Conservation (phyloP, 1,140 invertebrate genomes). For the Drosophila albomicans region DNA sequence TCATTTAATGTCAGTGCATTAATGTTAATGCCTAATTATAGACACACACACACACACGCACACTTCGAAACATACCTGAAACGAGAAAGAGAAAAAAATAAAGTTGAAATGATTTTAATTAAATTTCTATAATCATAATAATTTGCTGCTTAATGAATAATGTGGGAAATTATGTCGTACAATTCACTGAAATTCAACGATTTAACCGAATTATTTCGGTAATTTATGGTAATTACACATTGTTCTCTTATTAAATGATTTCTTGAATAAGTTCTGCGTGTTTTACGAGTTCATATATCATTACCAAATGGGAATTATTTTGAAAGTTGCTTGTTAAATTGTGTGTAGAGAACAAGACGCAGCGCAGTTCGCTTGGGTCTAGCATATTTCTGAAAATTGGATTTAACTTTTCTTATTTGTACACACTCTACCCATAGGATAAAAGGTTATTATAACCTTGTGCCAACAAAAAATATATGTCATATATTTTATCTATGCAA, state of each 20-base stretch:
- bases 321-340: neutral
- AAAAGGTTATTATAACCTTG: too few species aligned
- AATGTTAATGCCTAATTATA: constrained; percentile 42
- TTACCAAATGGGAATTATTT: neutral
- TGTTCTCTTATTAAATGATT: neutral
- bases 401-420: too few species aligned
- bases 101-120: neutral
- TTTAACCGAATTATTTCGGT: constrained; percentile 4
- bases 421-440: too few species aligned
- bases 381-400: too few species aligned
- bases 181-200: neutral
- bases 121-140: constrained; percentile 56
- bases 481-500: too few species aligned
- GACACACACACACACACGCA: constrained; percentile 1
- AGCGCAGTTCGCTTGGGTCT: too few species aligned
- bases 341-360: neutral
- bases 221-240: neutral
- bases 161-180: neutral
- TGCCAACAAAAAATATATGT: too few species aligned
- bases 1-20: constrained; percentile 49
- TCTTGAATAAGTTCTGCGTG: neutral
- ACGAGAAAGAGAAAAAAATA: constrained; percentile 4
- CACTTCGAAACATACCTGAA: constrained; percentile 31
- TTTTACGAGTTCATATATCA: neutral
- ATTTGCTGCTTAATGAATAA: neutral